phyloP scores from a whole-genome alignment of 1,140 invertebrate genomes.

The Drosophila burlai region DNA sequence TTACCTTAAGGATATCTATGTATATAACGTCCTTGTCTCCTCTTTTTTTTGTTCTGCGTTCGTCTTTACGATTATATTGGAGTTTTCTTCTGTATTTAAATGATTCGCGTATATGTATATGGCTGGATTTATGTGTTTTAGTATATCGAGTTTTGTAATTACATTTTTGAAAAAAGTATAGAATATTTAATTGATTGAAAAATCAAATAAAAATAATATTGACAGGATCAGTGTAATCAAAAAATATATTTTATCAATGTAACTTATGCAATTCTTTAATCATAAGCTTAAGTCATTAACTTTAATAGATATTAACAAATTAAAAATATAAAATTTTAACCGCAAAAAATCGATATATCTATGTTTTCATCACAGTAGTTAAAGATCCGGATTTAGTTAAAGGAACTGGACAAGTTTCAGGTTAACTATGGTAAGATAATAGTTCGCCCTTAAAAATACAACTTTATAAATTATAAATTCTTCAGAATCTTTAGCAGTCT shows the following conservation, averaged over 20 bases:
- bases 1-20: constrained; percentile 43
- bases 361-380: not conserved
- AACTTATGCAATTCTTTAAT: constrained; percentile 61
- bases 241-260: constrained; percentile 37
- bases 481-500: no score
- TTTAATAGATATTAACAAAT: constrained; percentile 75
- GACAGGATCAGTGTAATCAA: constrained; percentile 22
- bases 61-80: constrained; percentile 31
- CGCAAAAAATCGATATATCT: constrained; percentile 1
- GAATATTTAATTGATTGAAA: constrained; percentile 26
- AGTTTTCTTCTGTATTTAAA: constrained; percentile 8
- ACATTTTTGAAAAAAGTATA: constrained; percentile 8
- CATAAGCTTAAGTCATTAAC: constrained; percentile 77
- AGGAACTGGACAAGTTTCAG: not conserved
- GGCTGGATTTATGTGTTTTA: constrained; percentile 28
- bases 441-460: not conserved
- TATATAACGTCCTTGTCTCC: constrained; percentile 59
- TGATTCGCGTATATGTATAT: constrained; percentile 1
- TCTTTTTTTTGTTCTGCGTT: constrained; percentile 37
- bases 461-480: no score
- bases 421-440: not conserved
- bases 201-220: constrained; percentile 31
- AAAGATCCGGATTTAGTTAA: not conserved
- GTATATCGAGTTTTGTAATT: constrained; percentile 24
- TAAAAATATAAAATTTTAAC: constrained; percentile 47